These are phyloP conservation scores for Cephalopholis sonnerati DNA, from an alignment of 2,113 vertebrate species.

Conservation along the genomic window DNA sequence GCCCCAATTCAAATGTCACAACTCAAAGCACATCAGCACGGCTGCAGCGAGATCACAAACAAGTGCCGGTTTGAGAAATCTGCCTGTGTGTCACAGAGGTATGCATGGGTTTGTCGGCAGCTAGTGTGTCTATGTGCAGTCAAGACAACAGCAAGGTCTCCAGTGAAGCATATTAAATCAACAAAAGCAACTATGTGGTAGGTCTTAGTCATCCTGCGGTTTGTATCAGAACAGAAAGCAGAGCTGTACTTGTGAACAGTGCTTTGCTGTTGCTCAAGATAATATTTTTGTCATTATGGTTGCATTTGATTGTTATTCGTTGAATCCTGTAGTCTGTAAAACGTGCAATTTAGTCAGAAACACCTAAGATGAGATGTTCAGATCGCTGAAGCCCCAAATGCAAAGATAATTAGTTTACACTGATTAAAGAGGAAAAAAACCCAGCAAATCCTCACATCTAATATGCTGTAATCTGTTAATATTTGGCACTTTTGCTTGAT, in stretches of 20 bases:
- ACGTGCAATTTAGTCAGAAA: background rate
- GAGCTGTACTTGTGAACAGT: slow-evolving; percentile 27
- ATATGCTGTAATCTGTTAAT: background rate
- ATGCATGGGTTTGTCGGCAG: slow-evolving; percentile 46
- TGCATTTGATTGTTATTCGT: background rate
- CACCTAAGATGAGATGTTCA: background rate
- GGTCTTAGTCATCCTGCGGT: slow-evolving; percentile 62
- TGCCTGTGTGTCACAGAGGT: slow-evolving; percentile 24
- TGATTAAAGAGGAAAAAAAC: background rate
- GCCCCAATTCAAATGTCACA: slow-evolving; percentile 63
- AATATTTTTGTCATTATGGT: background rate
- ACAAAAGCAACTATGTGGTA: slow-evolving; percentile 50
- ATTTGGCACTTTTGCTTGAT: background rate
- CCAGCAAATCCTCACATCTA: background rate
- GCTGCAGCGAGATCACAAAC: background rate
- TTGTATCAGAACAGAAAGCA: slow-evolving; percentile 36
- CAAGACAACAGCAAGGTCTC: slow-evolving; percentile 37
- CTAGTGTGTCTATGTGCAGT: slow-evolving; percentile 45
- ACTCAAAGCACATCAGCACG: slow-evolving; percentile 41
- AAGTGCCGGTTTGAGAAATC: slow-evolving; percentile 20
- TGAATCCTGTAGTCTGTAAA: background rate
- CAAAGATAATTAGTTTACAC: background rate
- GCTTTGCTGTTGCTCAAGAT: slow-evolving; percentile 39
- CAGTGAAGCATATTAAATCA: slow-evolving; percentile 69
- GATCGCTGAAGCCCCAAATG: background rate